Evolutionary conservation across 2,888 invertebrate genomes (phyloP), one percentile per base, ranked within the genome.

Genomic region (Cremastobaeus sp.): DNA sequence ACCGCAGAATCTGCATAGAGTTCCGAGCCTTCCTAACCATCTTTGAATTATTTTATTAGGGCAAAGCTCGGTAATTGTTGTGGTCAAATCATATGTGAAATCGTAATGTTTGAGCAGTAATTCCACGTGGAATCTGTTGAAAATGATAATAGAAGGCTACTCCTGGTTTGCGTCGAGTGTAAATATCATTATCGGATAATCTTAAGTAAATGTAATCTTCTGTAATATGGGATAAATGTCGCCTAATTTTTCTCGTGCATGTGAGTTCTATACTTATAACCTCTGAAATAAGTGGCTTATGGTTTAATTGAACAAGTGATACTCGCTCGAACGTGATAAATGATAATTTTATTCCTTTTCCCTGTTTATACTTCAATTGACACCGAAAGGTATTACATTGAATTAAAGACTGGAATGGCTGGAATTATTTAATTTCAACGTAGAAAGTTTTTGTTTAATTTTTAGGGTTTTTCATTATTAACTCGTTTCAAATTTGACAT

Each of bases 131-230:
- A 30, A 15, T 32, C 1, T 28, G 35, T 54, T 30, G 20, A 47
- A 65, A 54, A 54, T 62, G 50, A 62, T 62, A 62, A 62, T n/a
- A n/a, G n/a, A n/a, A n/a, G n/a, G n/a, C n/a, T n/a, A n/a, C n/a
- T n/a, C n/a, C n/a, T n/a, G 3, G 1, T 17, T 18, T 1, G 14
- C 25, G 65, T 50, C 25, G 43, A 57, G 50, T 57, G 57, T 57
- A 66, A 66, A 66, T 66, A 66, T 66, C 50, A 41, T 54, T 47
- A 59, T 68, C 48, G 43, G 50, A 68, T 50, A 41, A 52, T 25
- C 43, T 52, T 59, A 68, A 68, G 57, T 57, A 59, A 59, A 68
- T 68, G 57, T 66, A 66, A 66, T 55, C 55, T 48, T 17, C 3
- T 48, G 48, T 34, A 55, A 55, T 55, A 11, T 20, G 15, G 54